Evolutionary conservation across 2,888 invertebrate genomes (phyloP).

Genomic region (Coenonympha arcania): DNA sequence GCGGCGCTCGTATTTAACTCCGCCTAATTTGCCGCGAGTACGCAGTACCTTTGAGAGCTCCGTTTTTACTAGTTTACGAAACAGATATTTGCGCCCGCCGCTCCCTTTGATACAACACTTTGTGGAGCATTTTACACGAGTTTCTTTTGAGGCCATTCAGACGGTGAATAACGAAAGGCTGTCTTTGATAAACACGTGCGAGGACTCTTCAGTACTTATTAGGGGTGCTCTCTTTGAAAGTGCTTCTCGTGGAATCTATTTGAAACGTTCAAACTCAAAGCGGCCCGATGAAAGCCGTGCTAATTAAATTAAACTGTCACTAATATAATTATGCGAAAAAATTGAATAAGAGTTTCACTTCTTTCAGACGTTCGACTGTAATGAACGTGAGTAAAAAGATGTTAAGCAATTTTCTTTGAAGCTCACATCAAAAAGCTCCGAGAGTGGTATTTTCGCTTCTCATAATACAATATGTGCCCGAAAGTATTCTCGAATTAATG

Average conservation of each 20-base stretch:
- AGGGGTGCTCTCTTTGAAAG: constrained; percentile 74
- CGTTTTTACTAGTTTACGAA: constrained; percentile 75
- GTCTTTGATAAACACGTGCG: constrained; percentile 76
- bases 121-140: constrained; percentile 75
- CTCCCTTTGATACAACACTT: constrained; percentile 74
- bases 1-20: constrained; percentile 71
- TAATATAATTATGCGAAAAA: constrained; percentile 72
- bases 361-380: constrained; percentile 13
- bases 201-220: constrained; percentile 75
- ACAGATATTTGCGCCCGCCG: constrained; percentile 75
- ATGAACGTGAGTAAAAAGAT: constrained; percentile 16
- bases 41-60: constrained; percentile 72
- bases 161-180: constrained; percentile 75
- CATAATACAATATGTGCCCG: neutral
- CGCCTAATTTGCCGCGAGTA: constrained; percentile 73
- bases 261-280: constrained; percentile 73
- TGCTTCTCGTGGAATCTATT: constrained; percentile 73
- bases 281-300: constrained; percentile 68
- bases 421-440: neutral
- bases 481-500: constrained; percentile 3
- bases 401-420: constrained; percentile 21
- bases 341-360: constrained; percentile 46
- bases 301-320: constrained; percentile 74
- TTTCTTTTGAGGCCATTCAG: constrained; percentile 75
- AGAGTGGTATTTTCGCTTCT: constrained; percentile 4